These are phyloP conservation scores for Oryzias dopingdopingensis DNA, from an alignment of 2,797 vertebrate genomes.

Conservation along the genomic window DNA sequence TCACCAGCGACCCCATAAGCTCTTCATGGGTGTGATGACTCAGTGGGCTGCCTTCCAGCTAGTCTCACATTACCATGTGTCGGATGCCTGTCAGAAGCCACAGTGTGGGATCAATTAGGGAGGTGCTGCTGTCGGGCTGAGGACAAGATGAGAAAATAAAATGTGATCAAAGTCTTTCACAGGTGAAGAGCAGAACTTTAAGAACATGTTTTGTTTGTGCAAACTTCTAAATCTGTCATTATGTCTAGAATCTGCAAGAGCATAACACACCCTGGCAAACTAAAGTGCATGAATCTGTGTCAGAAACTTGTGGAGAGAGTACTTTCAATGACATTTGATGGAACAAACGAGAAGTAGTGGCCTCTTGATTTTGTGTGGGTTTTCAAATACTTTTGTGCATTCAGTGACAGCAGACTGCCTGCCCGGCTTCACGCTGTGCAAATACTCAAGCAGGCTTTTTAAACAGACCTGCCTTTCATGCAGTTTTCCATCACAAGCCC, in stretches of 20 bases:
- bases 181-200: background rate
- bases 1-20: conserved; percentile 32
- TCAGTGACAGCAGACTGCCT: conserved; percentile 34
- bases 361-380: conserved; percentile 44
- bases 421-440: conserved; percentile 47
- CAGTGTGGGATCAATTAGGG: conserved; percentile 65
- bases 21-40: conserved; percentile 57
- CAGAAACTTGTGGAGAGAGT: no score
- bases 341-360: conserved; percentile 8
- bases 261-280: no score
- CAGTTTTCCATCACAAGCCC: conserved; percentile 18
- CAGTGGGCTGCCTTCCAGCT: conserved; percentile 60
- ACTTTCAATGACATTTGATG: conserved; percentile 2
- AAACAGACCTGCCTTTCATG: conserved; percentile 30
- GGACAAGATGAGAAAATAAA: conserved; percentile 9
- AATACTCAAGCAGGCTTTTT: conserved; percentile 43
- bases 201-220: no score
- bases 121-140: conserved; percentile 56
- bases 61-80: conserved; percentile 67
- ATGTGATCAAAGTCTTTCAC: conserved; percentile 18
- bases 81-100: conserved; percentile 61
- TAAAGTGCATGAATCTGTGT: no score
- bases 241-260: no score
- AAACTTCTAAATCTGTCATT: no score
- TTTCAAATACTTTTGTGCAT: conserved; percentile 39